Conservation (phyloP, 2,113 vertebrate species). For the Equus quagga region DNA sequence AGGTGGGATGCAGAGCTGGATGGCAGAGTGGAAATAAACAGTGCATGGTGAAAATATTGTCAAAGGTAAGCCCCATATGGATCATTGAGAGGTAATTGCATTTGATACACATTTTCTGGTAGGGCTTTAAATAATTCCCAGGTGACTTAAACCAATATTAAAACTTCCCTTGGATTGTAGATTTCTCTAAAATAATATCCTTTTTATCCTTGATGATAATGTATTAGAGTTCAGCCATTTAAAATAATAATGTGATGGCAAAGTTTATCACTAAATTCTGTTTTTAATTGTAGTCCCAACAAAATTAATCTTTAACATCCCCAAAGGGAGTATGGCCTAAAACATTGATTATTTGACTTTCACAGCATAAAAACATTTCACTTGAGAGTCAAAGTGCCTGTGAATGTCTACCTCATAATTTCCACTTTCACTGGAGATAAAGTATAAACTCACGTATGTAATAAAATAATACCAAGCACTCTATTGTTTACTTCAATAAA, state of each 20-base stretch:
- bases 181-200: background rate
- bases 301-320: slow-evolving; percentile 42
- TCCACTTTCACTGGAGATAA: background rate
- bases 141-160: slow-evolving; percentile 8
- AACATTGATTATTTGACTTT: slow-evolving; percentile 1
- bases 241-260: background rate
- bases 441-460: background rate
- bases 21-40: background rate
- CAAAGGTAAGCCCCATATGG: background rate
- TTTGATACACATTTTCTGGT: slow-evolving; percentile 4
- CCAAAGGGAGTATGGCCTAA: background rate
- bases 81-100: background rate
- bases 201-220: background rate
- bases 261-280: slow-evolving; percentile 33
- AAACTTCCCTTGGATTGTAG: background rate
- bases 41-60: background rate
- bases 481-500: background rate
- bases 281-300: background rate
- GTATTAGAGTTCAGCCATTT: background rate
- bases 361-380: background rate
- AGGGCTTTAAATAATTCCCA: background rate
- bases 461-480: background rate
- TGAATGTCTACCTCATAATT: background rate
- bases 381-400: background rate
- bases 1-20: background rate